Conservation (phyloP, 2,113 vertebrate species). For the Zosterops pallidus region DNA sequence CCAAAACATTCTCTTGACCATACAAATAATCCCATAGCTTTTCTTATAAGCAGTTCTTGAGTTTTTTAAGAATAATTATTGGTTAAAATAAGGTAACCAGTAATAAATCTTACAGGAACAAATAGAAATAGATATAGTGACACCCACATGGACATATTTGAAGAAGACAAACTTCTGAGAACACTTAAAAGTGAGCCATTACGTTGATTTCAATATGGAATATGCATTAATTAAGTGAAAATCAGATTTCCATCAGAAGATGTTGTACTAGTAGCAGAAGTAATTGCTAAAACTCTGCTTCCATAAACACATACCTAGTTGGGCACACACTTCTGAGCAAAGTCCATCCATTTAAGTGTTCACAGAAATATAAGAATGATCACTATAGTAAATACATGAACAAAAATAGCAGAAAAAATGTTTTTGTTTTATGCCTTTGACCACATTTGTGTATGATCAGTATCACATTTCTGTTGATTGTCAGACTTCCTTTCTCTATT, state of each 20-base stretch:
- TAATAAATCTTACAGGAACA: not conserved
- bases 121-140: not conserved
- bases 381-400: not conserved
- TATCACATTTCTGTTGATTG: conserved; percentile 37
- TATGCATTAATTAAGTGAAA: not conserved
- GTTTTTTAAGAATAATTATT: not conserved
- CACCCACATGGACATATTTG: not conserved
- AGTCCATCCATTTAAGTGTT: not conserved
- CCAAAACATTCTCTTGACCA: not conserved
- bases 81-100: not conserved
- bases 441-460: not conserved
- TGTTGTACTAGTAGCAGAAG: not conserved
- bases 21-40: not conserved
- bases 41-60: not conserved
- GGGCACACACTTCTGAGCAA: not conserved
- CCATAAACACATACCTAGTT: not conserved
- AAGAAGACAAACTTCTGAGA: not conserved
- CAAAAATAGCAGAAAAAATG: not conserved
- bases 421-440: not conserved
- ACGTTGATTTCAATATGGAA: not conserved
- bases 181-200: not conserved
- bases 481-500: conserved; percentile 22
- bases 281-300: not conserved
- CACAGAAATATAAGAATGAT: not conserved
- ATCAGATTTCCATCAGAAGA: not conserved